Conservation (phyloP, 2,113 vertebrate genomes). For the Cyphomyrus discorhynchus region DNA sequence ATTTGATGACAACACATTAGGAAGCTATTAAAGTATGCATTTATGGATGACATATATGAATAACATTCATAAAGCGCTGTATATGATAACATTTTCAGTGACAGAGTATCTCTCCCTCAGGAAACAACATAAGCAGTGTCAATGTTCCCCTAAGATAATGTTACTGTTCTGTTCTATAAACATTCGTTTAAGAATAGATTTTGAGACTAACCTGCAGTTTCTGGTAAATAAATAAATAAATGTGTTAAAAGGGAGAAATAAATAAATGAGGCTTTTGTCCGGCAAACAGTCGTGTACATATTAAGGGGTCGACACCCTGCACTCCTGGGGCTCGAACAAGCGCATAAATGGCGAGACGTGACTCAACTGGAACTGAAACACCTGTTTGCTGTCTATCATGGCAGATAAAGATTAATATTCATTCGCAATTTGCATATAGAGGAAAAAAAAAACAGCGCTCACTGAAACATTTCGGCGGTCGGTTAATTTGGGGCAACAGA, state of each 20-base stretch:
- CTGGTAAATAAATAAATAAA: not conserved
- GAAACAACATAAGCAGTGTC: not conserved
- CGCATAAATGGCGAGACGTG: not conserved
- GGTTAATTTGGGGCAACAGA: not conserved
- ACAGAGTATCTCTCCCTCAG: not conserved
- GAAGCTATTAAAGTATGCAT: not conserved
- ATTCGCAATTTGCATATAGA: not conserved
- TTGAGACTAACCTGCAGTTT: not conserved
- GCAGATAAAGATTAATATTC: constrained; percentile 8
- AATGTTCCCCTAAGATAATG: not conserved
- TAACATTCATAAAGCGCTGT: not conserved
- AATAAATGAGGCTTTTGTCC: not conserved
- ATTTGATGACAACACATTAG: not conserved
- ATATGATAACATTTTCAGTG: not conserved
- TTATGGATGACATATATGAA: not conserved
- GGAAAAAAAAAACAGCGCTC: not conserved
- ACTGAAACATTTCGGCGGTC: not conserved
- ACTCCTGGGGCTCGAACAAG: not conserved
- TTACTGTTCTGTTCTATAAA: not conserved
- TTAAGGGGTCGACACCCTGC: not conserved
- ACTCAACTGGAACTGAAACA: constrained; percentile 4
- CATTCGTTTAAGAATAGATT: not conserved
- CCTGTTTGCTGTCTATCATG: not conserved
- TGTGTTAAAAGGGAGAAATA: not conserved
- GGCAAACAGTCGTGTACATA: not conserved